Evolutionary conservation across 2,888 invertebrate species (phyloP).

Genomic region (Eulithis testata): DNA sequence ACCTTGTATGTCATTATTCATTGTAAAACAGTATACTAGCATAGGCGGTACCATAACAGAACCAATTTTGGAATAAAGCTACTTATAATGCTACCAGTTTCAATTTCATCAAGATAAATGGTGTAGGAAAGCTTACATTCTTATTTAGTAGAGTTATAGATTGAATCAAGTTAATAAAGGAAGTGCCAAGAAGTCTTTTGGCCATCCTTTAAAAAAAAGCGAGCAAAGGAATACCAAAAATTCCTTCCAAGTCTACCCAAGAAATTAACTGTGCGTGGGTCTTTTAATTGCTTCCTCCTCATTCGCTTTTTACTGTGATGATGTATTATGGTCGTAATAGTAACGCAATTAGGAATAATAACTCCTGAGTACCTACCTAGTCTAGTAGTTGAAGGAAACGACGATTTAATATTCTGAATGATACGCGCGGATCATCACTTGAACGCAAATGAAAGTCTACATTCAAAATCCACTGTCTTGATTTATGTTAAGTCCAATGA

Average conservation of each 20-base stretch:
- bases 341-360: slow-evolving; percentile 46
- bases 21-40: slow-evolving; percentile 22
- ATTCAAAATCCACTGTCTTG: too few relatives aligned
- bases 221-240: slow-evolving; percentile 21
- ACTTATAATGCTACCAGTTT: slow-evolving; percentile 13
- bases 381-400: slow-evolving; percentile 14
- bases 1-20: slow-evolving; percentile 29
- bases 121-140: not conserved
- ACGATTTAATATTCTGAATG: slow-evolving; percentile 7
- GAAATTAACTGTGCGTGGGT: slow-evolving; percentile 45
- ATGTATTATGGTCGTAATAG: slow-evolving; percentile 42
- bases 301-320: slow-evolving; percentile 47
- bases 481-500: too few relatives aligned
- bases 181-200: too few relatives aligned
- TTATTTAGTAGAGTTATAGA: not conserved
- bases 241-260: slow-evolving; percentile 28
- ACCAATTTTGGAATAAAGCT: slow-evolving; percentile 18
- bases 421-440: not conserved
- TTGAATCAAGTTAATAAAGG: too few relatives aligned
- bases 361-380: slow-evolving; percentile 31
- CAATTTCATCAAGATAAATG: not conserved
- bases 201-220: not conserved
- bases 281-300: slow-evolving; percentile 53
- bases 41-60: slow-evolving; percentile 9
- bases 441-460: too few relatives aligned